Conservation (phyloP, 2,113 vertebrate species). For the Pogona vitticeps region DNA sequence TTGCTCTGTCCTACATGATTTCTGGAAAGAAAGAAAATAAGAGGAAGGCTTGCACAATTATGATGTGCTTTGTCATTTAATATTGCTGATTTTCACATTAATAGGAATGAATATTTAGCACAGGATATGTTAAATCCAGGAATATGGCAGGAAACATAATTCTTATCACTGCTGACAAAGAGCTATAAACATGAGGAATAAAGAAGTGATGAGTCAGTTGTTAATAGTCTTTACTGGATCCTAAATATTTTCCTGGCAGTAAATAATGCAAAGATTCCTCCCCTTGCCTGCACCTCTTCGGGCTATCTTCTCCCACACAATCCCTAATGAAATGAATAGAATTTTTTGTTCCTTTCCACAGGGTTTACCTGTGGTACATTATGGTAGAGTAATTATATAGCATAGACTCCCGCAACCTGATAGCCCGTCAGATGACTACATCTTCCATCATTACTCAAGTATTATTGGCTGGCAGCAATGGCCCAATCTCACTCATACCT, state of each 20-base stretch:
- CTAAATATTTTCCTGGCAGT: background rate
- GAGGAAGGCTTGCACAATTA: no score
- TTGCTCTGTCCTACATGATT: no score
- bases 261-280: background rate
- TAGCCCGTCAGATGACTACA: no score
- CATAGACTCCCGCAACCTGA: no score
- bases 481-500: no score
- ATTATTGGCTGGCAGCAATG: no score
- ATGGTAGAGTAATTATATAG: no score
- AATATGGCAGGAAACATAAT: background rate
- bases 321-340: background rate
- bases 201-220: background rate
- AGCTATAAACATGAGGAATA: background rate
- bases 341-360: background rate
- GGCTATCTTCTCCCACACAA: background rate
- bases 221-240: background rate
- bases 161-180: background rate
- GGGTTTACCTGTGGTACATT: background rate
- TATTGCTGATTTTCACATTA: background rate
- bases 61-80: background rate
- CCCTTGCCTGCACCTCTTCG: background rate
- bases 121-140: fast-evolving
- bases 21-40: no score
- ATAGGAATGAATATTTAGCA: background rate
- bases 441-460: no score